A percentile compares a stretch with the other conserved stretches of the same genome.
Conservation (phyloP, 2,888 invertebrate genomes). For the Danaus chrysippus region DNA sequence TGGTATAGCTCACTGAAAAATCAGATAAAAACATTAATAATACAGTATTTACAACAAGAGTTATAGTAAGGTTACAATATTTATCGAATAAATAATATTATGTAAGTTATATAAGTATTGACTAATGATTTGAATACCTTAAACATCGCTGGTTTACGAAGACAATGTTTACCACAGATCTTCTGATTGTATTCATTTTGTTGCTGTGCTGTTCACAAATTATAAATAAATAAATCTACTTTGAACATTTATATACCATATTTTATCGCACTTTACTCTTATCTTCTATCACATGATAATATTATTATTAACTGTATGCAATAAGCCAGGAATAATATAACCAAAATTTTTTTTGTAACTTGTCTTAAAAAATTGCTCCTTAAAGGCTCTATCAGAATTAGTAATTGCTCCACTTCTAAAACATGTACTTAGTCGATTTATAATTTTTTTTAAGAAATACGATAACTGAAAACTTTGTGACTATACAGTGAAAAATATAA, state of each 20-base stretch:
- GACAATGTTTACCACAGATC: background rate
- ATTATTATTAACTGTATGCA: background rate
- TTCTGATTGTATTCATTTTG: conserved; percentile 1
- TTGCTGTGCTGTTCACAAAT: background rate
- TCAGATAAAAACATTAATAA: no score
- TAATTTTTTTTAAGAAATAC: no score
- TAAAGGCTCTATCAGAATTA: no score
- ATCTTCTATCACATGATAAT: background rate
- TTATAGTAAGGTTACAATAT: background rate
- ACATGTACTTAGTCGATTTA: no score
- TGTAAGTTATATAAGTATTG: background rate
- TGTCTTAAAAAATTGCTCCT: no score
- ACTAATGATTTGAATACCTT: background rate
- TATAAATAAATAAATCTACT: background rate
- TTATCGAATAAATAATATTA: background rate
- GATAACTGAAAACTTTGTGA: no score
- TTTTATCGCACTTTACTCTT: background rate
- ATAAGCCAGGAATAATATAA: no score
- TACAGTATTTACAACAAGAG: no score
- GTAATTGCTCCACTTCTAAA: no score
- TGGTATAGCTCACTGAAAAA: no score
- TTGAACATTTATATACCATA: background rate
- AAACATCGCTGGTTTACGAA: background rate
- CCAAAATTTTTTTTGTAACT: no score
- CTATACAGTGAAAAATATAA: no score